phyloP scores from a whole-genome alignment of 2,888 invertebrate genomes.

The Diaprepes abbreviatus region DNA sequence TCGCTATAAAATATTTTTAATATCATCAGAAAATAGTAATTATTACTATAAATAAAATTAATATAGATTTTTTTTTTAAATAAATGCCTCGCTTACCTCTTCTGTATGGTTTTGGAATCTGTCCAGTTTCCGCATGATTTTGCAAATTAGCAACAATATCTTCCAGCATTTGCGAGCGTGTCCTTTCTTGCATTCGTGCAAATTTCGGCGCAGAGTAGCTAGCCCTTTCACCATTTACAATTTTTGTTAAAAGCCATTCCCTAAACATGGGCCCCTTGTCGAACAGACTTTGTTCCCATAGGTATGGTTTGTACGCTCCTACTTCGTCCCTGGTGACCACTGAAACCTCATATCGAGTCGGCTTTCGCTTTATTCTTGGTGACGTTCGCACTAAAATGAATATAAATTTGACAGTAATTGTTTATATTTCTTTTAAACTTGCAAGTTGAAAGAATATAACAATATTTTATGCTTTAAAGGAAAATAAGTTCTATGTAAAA shows the following conservation, averaged over 20 bases:
- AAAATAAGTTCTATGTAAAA: too few relatives aligned
- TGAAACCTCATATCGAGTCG: slow-evolving; percentile 91
- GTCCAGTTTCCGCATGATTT: slow-evolving; percentile 95
- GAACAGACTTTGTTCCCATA: slow-evolving; percentile 95
- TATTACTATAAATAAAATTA: too few relatives aligned
- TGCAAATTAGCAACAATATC: slow-evolving; percentile 94
- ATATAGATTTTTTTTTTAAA: too few relatives aligned
- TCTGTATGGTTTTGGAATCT: slow-evolving; percentile 94
- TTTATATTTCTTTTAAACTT: not conserved
- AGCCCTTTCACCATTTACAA: slow-evolving; percentile 93
- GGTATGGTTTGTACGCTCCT: slow-evolving; percentile 94
- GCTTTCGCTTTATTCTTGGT: slow-evolving; percentile 87
- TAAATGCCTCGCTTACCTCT: too few relatives aligned
- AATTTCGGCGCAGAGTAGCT: slow-evolving; percentile 96
- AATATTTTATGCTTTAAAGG: too few relatives aligned
- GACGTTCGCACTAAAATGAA: slow-evolving; percentile 81
- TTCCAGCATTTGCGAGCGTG: slow-evolving; percentile 93
- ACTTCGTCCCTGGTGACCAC: slow-evolving; percentile 95
- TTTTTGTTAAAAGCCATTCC: slow-evolving; percentile 94
- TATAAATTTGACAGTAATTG: not conserved
- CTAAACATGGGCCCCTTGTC: slow-evolving; percentile 96
- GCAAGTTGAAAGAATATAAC: too few relatives aligned
- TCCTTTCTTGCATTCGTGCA: slow-evolving; percentile 94
- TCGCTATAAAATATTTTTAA: too few relatives aligned
- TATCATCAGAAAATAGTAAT: too few relatives aligned